A percentile compares a stretch with the other conserved stretches of the same genome.
Conservation (phyloP, 2,113 vertebrate species). For the Eulacestoma nigropectus region DNA sequence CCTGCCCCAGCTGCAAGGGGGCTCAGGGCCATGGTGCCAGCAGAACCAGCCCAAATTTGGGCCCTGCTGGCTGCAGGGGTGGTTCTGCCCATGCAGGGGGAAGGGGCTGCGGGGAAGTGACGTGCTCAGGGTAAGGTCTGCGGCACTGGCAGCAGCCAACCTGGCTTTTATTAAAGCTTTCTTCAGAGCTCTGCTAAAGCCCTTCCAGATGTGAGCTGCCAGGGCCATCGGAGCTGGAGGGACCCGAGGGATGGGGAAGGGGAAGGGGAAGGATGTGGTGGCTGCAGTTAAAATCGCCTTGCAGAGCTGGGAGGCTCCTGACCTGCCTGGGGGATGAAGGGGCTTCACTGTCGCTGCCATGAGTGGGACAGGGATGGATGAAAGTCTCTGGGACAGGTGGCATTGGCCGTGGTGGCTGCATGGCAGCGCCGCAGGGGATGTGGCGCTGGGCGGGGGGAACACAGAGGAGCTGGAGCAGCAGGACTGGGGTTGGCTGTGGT, state of each 20-base stretch:
- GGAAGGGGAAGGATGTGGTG: neutral
- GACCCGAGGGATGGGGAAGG: neutral
- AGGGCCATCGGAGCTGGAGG: neutral
- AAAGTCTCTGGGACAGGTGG: neutral
- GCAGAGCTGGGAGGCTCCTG: neutral
- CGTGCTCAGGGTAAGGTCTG: neutral
- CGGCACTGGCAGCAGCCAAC: neutral
- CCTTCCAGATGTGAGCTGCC: constrained; percentile 62
- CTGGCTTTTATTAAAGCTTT: constrained; percentile 62
- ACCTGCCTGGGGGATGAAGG: neutral
- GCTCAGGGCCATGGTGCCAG: neutral
- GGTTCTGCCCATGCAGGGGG: neutral
- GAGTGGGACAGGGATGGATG: neutral
- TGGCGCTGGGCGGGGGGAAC: rapidly evolving
- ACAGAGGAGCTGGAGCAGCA: neutral
- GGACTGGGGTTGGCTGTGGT: neutral
- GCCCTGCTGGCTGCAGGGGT: rapidly evolving
- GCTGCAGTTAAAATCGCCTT: neutral
- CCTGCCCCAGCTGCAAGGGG: neutral
- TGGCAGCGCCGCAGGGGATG: rapidly evolving
- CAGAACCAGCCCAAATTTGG: neutral
- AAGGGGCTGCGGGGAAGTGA: neutral
- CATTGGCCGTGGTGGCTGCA: rapidly evolving
- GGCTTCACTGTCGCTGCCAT: rapidly evolving
- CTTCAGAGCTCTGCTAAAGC: constrained; percentile 28